A percentile compares a stretch with the other conserved stretches of the same genome.
These are phyloP conservation scores for Pterostichus madidus DNA, from an alignment of 2,888 invertebrate genomes.

Conservation along the genomic window DNA sequence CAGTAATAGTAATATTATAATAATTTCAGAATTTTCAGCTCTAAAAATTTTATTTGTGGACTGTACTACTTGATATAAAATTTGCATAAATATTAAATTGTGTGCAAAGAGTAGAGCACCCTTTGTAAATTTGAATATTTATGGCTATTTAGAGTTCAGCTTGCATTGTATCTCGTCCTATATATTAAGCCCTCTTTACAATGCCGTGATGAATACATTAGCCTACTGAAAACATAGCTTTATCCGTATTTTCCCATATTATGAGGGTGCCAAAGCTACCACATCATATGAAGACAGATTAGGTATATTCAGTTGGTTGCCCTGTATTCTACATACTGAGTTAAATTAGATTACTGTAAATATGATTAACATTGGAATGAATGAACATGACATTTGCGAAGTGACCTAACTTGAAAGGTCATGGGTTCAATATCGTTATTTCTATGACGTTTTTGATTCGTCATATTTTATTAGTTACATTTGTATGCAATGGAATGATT, in stretches of 20 bases:
- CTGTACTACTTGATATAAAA: conserved; percentile 42
- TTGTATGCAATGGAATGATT: no score
- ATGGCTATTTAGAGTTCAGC: conserved; percentile 64
- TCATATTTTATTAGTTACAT: neutral
- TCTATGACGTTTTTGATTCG: conserved; percentile 18
- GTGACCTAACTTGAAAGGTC: conserved; percentile 20
- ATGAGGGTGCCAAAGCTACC: conserved; percentile 5
- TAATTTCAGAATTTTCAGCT: conserved; percentile 10
- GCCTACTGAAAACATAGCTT: conserved; percentile 37
- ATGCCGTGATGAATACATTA: conserved; percentile 39
- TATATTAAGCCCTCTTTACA: conserved; percentile 44
- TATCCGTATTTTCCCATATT: conserved; percentile 19
- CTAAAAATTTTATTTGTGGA: conserved; percentile 40
- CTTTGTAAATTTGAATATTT: conserved; percentile 66
- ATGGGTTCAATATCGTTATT: neutral
- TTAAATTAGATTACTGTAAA: conserved; percentile 9
- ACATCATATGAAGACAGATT: neutral
- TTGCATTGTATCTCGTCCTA: conserved; percentile 41
- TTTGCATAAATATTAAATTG: conserved; percentile 63
- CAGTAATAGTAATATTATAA: neutral
- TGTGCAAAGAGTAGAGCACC: conserved; percentile 52
- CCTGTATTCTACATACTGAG: neutral
- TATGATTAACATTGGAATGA: conserved; percentile 15
- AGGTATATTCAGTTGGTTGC: neutral
- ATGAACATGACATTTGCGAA: neutral